Conservation (phyloP, 2,888 invertebrate species). For the Andrena bucephala region DNA sequence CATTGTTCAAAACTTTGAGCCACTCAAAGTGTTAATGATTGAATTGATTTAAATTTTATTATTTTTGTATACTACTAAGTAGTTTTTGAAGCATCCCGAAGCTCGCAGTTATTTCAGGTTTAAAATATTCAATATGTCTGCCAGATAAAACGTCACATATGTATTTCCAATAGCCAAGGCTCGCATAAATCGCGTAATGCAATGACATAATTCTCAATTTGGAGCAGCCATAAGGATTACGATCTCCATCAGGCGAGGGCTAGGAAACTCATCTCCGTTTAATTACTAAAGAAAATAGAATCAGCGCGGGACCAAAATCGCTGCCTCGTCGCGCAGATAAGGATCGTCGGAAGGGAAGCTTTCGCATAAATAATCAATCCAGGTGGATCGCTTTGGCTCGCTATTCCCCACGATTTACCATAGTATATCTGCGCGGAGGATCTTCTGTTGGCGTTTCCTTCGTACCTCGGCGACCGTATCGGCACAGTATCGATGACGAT, state of each 20-base stretch:
- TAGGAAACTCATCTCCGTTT: not conserved
- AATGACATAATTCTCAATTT: not conserved
- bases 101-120: too few species aligned
- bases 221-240: not conserved
- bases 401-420: not conserved
- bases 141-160: too few species aligned
- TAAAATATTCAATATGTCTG: too few species aligned
- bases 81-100: too few species aligned
- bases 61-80: too few species aligned
- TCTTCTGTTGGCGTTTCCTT: slow-evolving; percentile 32
- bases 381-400: not conserved
- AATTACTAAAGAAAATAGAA: slow-evolving; percentile 3
- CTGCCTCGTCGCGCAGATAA: not conserved
- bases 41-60: too few species aligned
- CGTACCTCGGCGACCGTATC: not conserved
- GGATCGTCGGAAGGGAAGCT: not conserved
- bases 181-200: not conserved
- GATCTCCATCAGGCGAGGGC: not conserved
- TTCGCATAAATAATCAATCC: not conserved
- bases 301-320: not conserved
- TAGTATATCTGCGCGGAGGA: not conserved
- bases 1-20: too few species aligned
- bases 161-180: too few species aligned
- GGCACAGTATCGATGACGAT: slow-evolving; percentile 22
- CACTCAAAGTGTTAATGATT: too few species aligned